A percentile compares a stretch with the other conserved stretches of the same genome.
Conservation (phyloP, 2,113 vertebrate species). For the Felis catus region F.catus_Fca126_mat1.0 CM031412.1:147843501-147844000, state of each 20-base stretch:
- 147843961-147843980: not conserved
- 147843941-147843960: not conserved
- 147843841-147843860: not conserved
- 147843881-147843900: not conserved
- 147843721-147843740: not conserved
- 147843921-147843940: not conserved
- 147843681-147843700: not conserved
- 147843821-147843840: not conserved
- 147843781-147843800: not conserved
- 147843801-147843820: not conserved
- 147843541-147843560: not conserved
- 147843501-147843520: not conserved
- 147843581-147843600: not conserved
- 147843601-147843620: not conserved
- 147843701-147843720: not conserved
- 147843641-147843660: not conserved
- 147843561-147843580: too few relatives aligned
- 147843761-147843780: not conserved
- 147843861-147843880: not conserved
- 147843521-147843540: not conserved
- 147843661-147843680: not conserved
- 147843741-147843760: not conserved
- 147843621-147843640: not conserved
- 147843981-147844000: not conserved
- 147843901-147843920: not conserved